Evolutionary conservation across 2,113 vertebrate species (phyloP), one percentile per base, ranked within the genome.

Genomic region (Uropsilus gracilis): DNA sequence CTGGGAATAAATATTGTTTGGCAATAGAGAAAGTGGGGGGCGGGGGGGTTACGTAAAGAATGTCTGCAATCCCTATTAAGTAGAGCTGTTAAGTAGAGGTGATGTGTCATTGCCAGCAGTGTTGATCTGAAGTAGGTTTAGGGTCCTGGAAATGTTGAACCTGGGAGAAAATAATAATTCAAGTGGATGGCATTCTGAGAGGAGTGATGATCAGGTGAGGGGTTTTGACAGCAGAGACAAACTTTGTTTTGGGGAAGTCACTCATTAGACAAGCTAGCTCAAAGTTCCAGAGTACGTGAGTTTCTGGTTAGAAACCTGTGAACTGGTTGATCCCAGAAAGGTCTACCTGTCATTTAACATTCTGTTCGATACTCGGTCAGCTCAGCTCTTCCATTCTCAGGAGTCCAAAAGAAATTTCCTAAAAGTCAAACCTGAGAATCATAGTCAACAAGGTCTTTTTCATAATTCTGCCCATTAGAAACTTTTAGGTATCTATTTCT

Each of bases 211-310:
- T 34, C 20, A 10, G 77, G 64, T 85, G 86, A 97, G 66, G 68
- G 63, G 87, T 96, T 90, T 77, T 97, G 97, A 96, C 94, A 97
- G 94, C 95, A 91, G 59, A 96, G 94, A 93, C 75, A 86, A 93
- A 96, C 93, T 96, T 96, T 73, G 75, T 90, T 91, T 86, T 53
- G 34, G 75, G 86, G 48, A 91, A 96, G 89, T 93, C 71, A 85
- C 86, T 94, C 93, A 96, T 96, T 97, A 97, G 84, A 93, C 93
- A 71, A 95, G 94, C 72, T 94, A 93, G 86, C 71, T n/a, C 91
- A 93, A 73, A 93, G 86, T 95, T 86, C 72, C 92, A 48, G 88
- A 85, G 80, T 64, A 77, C 53, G 86, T 85, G 94, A 80, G 55
- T 53, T 95, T 95, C 93, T 97, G 96, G 96, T 97, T 95, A 96